Evolutionary conservation across 2,888 invertebrate genomes (phyloP).

Genomic region (Girardia tigrina): DNA sequence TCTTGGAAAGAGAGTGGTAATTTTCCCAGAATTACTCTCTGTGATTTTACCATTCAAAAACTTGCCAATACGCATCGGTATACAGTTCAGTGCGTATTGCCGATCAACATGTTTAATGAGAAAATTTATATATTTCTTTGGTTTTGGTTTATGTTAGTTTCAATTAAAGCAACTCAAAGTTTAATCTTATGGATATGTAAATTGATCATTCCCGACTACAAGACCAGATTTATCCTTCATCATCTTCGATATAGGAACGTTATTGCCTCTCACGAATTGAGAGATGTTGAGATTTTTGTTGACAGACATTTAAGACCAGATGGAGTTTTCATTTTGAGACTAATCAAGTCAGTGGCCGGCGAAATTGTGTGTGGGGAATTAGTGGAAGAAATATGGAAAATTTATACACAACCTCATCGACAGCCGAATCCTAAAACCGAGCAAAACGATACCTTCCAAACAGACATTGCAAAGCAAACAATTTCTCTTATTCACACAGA

Average conservation of each 20-base stretch:
- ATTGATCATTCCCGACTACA: constrained; percentile 43
- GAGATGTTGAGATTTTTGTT: constrained; percentile 34
- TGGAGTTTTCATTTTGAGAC: constrained; percentile 37
- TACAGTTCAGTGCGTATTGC: constrained; percentile 50
- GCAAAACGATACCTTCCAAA: background rate
- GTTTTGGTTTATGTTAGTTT: constrained; percentile 54
- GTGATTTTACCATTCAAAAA: constrained; percentile 49
- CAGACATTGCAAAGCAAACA: background rate
- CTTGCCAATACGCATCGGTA: constrained; percentile 51
- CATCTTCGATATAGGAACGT: constrained; percentile 35
- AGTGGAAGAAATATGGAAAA: constrained; percentile 30
- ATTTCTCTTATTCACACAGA: background rate
- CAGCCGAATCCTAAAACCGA: background rate
- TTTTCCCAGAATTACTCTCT: constrained; percentile 48
- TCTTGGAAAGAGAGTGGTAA: constrained; percentile 45
- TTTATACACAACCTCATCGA: constrained; percentile 9
- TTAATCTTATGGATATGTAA: constrained; percentile 51
- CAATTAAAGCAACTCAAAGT: constrained; percentile 48
- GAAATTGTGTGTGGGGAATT: constrained; percentile 36
- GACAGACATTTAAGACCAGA: constrained; percentile 37
- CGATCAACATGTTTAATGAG: constrained; percentile 41
- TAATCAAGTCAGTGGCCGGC: constrained; percentile 38
- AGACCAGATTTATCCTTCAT: constrained; percentile 39
- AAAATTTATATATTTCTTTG: constrained; percentile 52
- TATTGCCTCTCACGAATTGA: constrained; percentile 30